Evolutionary conservation across 2,888 invertebrate genomes (phyloP).

Genomic region (Sarcophaga rosellei): DNA sequence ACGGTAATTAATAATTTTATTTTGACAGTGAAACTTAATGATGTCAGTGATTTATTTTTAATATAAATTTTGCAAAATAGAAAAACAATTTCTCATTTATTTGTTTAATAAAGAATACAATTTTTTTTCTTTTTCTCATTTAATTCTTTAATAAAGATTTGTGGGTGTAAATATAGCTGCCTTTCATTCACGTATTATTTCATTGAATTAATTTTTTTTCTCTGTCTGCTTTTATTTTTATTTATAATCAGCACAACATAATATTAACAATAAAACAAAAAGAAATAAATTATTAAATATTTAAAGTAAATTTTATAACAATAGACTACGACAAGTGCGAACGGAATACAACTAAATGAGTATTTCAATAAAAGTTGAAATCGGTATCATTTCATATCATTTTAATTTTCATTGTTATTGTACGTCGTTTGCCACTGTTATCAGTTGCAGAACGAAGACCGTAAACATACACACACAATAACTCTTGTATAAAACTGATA

Average conservation of each 20-base stretch:
- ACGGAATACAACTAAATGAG: conserved; percentile 19
- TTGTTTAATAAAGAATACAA: neutral
- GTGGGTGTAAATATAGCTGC: conserved; percentile 12
- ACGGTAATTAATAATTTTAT: too few species aligned
- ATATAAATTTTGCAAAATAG: neutral
- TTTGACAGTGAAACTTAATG: neutral
- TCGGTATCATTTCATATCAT: conserved; percentile 52
- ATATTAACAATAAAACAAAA: conserved; percentile 19
- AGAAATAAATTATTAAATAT: neutral
- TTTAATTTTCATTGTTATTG: conserved; percentile 37
- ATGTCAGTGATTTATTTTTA: neutral
- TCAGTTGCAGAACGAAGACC: conserved; percentile 34
- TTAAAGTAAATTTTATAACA: neutral
- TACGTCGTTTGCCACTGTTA: conserved; percentile 44
- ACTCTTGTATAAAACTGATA: conserved; percentile 26
- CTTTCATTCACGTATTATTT: neutral
- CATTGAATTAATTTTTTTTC: conserved; percentile 12
- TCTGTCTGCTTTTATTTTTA: too few species aligned
- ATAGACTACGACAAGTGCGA: conserved; percentile 41
- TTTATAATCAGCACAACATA: conserved; percentile 32
- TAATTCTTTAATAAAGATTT: neutral
- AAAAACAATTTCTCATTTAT: too few species aligned
- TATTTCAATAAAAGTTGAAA: conserved; percentile 25
- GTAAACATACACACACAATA: conserved; percentile 1
- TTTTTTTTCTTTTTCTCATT: neutral